Conservation (phyloP, 2,797 vertebrate species). For the Sphenodon punctatus region DNA sequence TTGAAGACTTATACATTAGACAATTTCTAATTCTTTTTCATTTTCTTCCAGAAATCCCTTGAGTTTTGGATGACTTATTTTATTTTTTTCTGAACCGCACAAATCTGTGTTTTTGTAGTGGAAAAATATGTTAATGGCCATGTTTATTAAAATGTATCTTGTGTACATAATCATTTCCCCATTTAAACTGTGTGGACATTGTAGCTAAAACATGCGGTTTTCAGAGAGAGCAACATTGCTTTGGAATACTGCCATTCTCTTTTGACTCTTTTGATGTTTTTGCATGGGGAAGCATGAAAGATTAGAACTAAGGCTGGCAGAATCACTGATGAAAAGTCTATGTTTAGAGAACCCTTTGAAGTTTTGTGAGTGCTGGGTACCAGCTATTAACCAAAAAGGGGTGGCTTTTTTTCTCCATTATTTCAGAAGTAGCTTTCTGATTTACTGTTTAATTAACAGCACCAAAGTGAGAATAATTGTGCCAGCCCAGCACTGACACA, state of each 20-base stretch:
- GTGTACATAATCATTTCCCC: conserved; percentile 67
- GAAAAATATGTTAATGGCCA: conserved; percentile 59
- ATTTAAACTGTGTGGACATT: conserved; percentile 36
- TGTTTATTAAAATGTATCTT: conserved; percentile 71
- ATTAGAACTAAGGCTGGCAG: conserved; percentile 65
- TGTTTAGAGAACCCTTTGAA: conserved; percentile 76
- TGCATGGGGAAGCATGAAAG: conserved; percentile 72
- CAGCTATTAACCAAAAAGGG: conserved; percentile 61
- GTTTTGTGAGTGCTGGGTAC: conserved; percentile 61
- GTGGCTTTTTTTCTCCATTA: conserved; percentile 31
- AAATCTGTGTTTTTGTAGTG: conserved; percentile 44
- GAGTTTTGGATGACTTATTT: conserved; percentile 68
- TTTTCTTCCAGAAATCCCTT: conserved; percentile 75
- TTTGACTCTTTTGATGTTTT: conserved; percentile 74
- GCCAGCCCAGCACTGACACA: conserved; percentile 44
- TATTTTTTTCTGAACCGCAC: conserved; percentile 64
- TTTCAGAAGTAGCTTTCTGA: conserved; percentile 58
- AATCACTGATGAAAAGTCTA: conserved; percentile 73
- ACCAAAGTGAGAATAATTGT: conserved; percentile 44
- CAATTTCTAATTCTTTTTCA: conserved; percentile 77
- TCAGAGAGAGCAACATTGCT: conserved; percentile 44
- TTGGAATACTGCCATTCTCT: conserved; percentile 61
- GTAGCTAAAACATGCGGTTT: conserved; percentile 58
- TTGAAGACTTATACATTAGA: conserved; percentile 70
- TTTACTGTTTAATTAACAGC: conserved; percentile 64